Percentiles rank a stretch among this genome's conserved stretches.
Conservation (phyloP, 2,888 invertebrate species). For the Teleogryllus oceanicus region DNA sequence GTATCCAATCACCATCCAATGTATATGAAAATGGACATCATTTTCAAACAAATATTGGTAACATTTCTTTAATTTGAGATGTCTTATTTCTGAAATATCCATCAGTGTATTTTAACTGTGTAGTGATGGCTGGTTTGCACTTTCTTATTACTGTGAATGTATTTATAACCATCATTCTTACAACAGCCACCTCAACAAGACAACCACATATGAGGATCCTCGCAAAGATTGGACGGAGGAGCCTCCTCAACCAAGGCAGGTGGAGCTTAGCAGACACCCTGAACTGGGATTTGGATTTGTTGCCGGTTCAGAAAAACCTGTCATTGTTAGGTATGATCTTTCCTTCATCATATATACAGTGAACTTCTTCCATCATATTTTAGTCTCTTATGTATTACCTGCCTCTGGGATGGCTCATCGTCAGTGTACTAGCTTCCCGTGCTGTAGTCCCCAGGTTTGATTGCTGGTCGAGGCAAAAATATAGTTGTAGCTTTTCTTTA, state of each 20-base stretch:
- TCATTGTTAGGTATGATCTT: slow-evolving; percentile 69
- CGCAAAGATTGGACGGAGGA: slow-evolving; percentile 60
- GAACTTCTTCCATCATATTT: neutral
- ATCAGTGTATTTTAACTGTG: neutral
- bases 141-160: too few relatives aligned
- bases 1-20: too few relatives aligned
- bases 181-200: slow-evolving; percentile 74
- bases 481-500: too few relatives aligned
- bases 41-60: too few relatives aligned
- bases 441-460: too few relatives aligned
- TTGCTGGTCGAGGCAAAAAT: too few relatives aligned
- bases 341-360: too few relatives aligned
- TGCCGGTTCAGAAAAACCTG: slow-evolving; percentile 90
- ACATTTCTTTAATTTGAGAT: neutral
- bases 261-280: slow-evolving; percentile 69
- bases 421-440: too few relatives aligned
- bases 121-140: too few relatives aligned
- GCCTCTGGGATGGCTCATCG: too few relatives aligned
- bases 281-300: slow-evolving; percentile 91
- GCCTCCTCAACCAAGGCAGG: slow-evolving; percentile 74
- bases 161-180: too few relatives aligned
- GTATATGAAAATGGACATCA: too few relatives aligned
- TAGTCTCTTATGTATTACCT: neutral
- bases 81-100: neutral
- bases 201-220: slow-evolving; percentile 89